Evolutionary conservation across 2,888 invertebrate species (phyloP), one percentile per base, ranked within the genome.

Genomic region (Pherbina coryleti): DNA sequence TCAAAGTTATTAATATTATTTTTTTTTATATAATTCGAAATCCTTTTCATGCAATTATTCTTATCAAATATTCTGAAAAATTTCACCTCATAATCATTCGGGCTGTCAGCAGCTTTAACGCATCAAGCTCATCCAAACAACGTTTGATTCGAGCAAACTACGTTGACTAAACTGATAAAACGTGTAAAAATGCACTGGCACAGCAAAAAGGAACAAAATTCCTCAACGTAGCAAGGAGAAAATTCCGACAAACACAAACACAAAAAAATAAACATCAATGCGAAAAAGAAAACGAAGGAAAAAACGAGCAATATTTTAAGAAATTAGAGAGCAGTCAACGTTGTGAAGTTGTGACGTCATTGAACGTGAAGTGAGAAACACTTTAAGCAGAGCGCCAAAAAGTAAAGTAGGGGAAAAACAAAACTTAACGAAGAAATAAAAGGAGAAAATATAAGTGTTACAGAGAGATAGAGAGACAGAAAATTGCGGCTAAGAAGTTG

Each of bases 371-470:
- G 0, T 14, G 57, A 57, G 25, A 57, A 57, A 57, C 17, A 25
- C 22, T 60, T 60, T 1, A 60, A 60, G 17, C 22, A 67, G 22
- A 51, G 51, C 69, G 82, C 79, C 81, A 44, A 44, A 14, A 81
- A 80, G 77, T 74, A 78, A 70, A 73, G 66, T 79, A 76, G 82
- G 85, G 85, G 84, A 80, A 84, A 84, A 85, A 84, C 70, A 82
- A 84, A 84, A 86, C 85, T 86, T 25, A 86, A 86, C 86, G 85
- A 85, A 86, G 51, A 37, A 79, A 80, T 25, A 31, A 44, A 69
- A 69, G 22, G 49, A 77, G 79, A 60, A 28, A 78, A 78, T 75
- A 66, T 62, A 70, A 51, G 44, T 44, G 44, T 8, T 37, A 8
- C 31, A 4, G 9, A 44, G 55, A 19, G 5, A 22, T 7, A n/a